phyloP scores from a whole-genome alignment of 2,113 vertebrate species.

The Ginglymostoma cirratum region DNA sequence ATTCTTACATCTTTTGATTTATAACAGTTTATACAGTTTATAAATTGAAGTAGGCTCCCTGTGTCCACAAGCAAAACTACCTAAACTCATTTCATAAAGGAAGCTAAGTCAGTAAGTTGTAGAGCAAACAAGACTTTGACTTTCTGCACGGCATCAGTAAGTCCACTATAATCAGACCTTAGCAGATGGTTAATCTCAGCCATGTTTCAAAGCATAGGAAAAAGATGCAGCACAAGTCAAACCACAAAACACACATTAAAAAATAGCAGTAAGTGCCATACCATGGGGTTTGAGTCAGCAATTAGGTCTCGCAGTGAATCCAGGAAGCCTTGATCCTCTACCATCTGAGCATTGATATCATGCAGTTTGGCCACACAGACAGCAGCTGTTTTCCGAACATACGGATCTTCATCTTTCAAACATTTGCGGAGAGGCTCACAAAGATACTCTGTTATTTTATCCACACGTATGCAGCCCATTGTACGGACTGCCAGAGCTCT shows the following conservation, averaged over 20 bases:
- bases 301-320: constrained; percentile 94
- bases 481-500: constrained; percentile 93
- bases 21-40: not conserved
- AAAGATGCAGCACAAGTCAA: not conserved
- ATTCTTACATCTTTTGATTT: not conserved
- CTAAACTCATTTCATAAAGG: not conserved
- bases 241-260: not conserved
- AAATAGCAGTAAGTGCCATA: constrained; percentile 44
- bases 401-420: constrained; percentile 94
- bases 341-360: constrained; percentile 98
- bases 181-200: not conserved
- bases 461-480: constrained; percentile 96
- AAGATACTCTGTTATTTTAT: constrained; percentile 96
- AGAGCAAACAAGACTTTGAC: not conserved
- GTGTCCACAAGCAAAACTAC: not conserved
- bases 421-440: constrained; percentile 96
- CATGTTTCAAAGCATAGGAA: not conserved
- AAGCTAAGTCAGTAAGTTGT: not conserved
- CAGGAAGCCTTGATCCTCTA: constrained; percentile 96
- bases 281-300: constrained; percentile 97
- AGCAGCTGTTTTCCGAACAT: constrained; percentile 91
- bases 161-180: not conserved
- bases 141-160: not conserved
- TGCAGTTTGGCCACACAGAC: constrained; percentile 97
- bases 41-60: not conserved